phyloP scores from a whole-genome alignment of 2,113 vertebrate species.

The Genyomyrus donnyi region DNA sequence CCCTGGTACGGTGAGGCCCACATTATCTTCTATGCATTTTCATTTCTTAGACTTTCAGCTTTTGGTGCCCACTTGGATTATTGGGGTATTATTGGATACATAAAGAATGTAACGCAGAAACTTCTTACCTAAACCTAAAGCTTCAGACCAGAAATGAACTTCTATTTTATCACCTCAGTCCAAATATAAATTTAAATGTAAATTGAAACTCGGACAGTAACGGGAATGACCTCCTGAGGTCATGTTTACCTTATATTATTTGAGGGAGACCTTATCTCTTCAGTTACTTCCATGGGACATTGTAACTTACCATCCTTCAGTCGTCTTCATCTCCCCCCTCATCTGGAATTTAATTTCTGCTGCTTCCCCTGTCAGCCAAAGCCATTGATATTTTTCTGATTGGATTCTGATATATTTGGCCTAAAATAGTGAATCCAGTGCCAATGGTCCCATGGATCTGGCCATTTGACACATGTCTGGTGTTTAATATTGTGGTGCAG shows the following conservation, averaged over 20 bases:
- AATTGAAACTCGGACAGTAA: not conserved
- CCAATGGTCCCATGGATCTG: not conserved
- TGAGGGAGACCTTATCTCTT: not conserved
- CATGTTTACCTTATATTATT: not conserved
- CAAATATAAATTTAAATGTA: not conserved
- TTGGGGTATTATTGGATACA: not conserved
- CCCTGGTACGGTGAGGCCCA: constrained; percentile 50
- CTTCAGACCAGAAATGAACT: not conserved
- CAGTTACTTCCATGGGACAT: not conserved
- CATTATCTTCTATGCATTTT: not conserved
- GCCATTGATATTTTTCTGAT: not conserved
- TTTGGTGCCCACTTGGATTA: not conserved
- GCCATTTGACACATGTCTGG: not conserved
- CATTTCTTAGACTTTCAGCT: constrained; percentile 34
- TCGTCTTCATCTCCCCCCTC: not conserved
- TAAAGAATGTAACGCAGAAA: not conserved
- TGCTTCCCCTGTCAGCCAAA: not conserved
- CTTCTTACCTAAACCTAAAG: not conserved
- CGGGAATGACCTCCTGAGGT: not conserved
- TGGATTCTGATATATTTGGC: not conserved
- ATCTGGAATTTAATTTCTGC: not conserved
- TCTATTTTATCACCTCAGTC: not conserved
- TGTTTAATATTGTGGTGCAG: not conserved
- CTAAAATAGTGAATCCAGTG: not conserved
- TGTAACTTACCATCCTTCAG: not conserved